phyloP scores from a whole-genome alignment of 2,888 invertebrate genomes.

The Hemistola chrysoprasaria region DNA sequence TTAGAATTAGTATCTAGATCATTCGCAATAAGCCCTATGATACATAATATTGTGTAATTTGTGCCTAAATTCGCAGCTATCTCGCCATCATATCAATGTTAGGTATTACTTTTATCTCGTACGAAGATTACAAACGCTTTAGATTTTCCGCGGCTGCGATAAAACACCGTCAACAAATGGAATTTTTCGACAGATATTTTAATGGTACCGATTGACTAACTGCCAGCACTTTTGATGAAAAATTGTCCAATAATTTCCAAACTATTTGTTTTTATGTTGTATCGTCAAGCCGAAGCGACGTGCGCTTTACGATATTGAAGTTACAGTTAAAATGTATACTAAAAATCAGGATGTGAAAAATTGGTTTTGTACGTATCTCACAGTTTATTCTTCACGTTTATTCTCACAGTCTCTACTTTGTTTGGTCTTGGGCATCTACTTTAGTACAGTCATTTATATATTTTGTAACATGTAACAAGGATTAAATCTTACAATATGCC shows the following conservation, averaged over 20 bases:
- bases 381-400: no score
- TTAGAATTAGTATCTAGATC: no score
- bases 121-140: conserved; percentile 32
- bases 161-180: conserved; percentile 21
- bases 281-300: background rate
- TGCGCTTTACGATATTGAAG: no score
- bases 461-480: no score
- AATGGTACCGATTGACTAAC: no score
- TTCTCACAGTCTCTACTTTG: no score
- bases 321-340: no score
- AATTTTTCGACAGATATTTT: conserved; percentile 10
- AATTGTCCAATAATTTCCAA: background rate
- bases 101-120: conserved; percentile 35
- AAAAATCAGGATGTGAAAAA: no score
- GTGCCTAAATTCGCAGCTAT: conserved; percentile 12
- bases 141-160: conserved; percentile 29
- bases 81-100: conserved; percentile 23
- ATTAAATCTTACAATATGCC: no score
- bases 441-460: no score
- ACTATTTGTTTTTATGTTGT: background rate
- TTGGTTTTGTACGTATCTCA: no score
- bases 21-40: background rate
- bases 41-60: conserved; percentile 14
- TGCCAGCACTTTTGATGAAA: background rate
- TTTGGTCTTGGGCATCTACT: no score